Percentiles rank a stretch among this genome's conserved stretches.
Conservation (phyloP, 2,888 invertebrate species). For the Helleia helle region DNA sequence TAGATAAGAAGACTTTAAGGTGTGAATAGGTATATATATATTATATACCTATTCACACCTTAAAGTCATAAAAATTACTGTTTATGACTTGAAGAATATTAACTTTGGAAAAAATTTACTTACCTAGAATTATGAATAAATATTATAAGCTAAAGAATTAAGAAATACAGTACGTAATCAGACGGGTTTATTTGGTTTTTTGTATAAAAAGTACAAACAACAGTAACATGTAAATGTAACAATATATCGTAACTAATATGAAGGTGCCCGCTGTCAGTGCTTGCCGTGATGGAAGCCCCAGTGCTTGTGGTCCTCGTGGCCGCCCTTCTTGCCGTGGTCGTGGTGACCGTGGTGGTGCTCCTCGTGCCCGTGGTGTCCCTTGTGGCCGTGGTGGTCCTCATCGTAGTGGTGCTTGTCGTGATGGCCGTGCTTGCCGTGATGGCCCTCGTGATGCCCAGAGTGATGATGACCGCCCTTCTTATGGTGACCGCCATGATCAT, state of each 20-base stretch:
- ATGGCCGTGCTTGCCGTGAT: conserved; percentile 85
- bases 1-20: too few relatives aligned
- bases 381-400: conserved; percentile 84
- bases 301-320: conserved; percentile 81
- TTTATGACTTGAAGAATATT: too few relatives aligned
- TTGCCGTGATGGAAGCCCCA: conserved; percentile 78
- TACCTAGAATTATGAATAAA: too few relatives aligned
- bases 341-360: conserved; percentile 82
- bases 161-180: too few relatives aligned
- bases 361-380: conserved; percentile 86
- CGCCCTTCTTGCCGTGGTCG: conserved; percentile 85
- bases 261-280: conserved; percentile 42
- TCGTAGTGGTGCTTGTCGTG: conserved; percentile 87
- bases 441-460: conserved; percentile 83
- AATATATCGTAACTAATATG: conserved; percentile 19
- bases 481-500: conserved; percentile 82
- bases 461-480: conserved; percentile 88
- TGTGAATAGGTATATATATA: too few relatives aligned
- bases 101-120: too few relatives aligned
- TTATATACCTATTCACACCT: too few relatives aligned
- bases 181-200: conserved; percentile 4
- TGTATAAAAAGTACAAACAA: conserved; percentile 19
- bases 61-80: too few relatives aligned
- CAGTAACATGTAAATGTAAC: conserved; percentile 20
- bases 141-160: too few relatives aligned